Percentiles rank a stretch among this genome's conserved stretches.
These are phyloP conservation scores for Pseudomyrmex pallidus DNA, from an alignment of 1,140 invertebrate genomes.

Conservation along the genomic window DNA sequence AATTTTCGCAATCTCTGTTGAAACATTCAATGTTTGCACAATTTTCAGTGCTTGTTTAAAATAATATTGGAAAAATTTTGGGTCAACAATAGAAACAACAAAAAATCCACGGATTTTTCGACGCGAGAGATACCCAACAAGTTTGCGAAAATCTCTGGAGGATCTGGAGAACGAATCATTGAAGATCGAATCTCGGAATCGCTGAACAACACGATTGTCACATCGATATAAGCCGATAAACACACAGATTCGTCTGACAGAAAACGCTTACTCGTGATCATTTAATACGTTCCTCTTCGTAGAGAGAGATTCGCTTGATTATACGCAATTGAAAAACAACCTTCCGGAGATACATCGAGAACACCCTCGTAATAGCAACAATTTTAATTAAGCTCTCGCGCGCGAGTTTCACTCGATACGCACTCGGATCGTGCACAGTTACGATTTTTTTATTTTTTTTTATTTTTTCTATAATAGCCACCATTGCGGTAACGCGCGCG, in stretches of 20 bases:
- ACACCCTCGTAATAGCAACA: constrained; percentile 36
- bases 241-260: background rate
- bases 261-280: constrained; percentile 1
- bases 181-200: background rate
- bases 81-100: too few species aligned
- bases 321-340: constrained; percentile 34
- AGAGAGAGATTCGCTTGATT: constrained; percentile 16
- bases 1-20: too few species aligned
- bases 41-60: too few species aligned
- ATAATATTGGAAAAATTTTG: too few species aligned
- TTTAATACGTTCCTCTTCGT: constrained; percentile 19
- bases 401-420: constrained; percentile 17
- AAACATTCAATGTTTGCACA: too few species aligned
- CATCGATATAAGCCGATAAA: constrained; percentile 28
- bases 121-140: too few species aligned
- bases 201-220: too few species aligned
- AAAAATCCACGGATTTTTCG: too few species aligned
- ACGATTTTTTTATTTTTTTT: constrained; percentile 23
- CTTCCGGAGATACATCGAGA: constrained; percentile 31
- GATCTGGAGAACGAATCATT: constrained; percentile 21
- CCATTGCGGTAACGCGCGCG: constrained; percentile 32
- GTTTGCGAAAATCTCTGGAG: background rate
- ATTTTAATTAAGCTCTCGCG: constrained; percentile 54
- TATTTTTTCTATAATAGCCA: background rate
- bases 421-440: constrained; percentile 21